Conservation (phyloP, 2,113 vertebrate genomes). For the Rhagologus leucostigma region DNA sequence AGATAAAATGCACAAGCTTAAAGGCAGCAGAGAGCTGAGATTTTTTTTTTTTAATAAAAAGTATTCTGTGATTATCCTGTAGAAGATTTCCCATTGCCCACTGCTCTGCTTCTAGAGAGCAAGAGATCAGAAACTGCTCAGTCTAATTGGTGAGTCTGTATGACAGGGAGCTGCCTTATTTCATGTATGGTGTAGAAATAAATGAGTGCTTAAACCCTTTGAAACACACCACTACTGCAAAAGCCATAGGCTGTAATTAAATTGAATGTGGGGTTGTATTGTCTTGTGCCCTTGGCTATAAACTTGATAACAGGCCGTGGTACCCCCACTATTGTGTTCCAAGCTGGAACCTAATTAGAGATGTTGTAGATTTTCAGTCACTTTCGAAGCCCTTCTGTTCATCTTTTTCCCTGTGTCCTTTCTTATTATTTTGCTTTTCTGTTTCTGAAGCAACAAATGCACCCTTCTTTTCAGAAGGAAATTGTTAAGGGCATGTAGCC, state of each 20-base stretch:
- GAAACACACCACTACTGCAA: conserved; percentile 49
- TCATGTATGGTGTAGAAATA: conserved; percentile 55
- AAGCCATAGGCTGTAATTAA: conserved; percentile 68
- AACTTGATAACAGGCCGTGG: conserved; percentile 43
- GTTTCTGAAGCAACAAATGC: conserved; percentile 1
- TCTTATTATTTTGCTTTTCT: conserved; percentile 18
- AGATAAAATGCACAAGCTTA: conserved; percentile 2
- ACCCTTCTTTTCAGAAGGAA: neutral
- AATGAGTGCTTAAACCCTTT: conserved; percentile 55
- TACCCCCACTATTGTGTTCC: conserved; percentile 23
- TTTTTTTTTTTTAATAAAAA: neutral
- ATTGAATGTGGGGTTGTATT: conserved; percentile 49
- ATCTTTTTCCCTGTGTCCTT: neutral
- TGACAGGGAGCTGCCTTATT: conserved; percentile 57
- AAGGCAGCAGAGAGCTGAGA: neutral
- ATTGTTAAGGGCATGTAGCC: conserved; percentile 11
- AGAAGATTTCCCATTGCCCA: conserved; percentile 30
- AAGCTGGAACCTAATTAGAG: conserved; percentile 53
- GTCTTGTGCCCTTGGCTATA: conserved; percentile 35
- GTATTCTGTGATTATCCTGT: conserved; percentile 38
- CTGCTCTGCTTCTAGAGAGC: conserved; percentile 42
- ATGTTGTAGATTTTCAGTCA: conserved; percentile 56
- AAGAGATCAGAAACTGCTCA: conserved; percentile 58
- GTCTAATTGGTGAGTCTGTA: conserved; percentile 55
- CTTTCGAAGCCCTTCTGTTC: conserved; percentile 47